Conservation (phyloP, 1,140 invertebrate genomes). For the Dreissena rostriformis region DNA sequence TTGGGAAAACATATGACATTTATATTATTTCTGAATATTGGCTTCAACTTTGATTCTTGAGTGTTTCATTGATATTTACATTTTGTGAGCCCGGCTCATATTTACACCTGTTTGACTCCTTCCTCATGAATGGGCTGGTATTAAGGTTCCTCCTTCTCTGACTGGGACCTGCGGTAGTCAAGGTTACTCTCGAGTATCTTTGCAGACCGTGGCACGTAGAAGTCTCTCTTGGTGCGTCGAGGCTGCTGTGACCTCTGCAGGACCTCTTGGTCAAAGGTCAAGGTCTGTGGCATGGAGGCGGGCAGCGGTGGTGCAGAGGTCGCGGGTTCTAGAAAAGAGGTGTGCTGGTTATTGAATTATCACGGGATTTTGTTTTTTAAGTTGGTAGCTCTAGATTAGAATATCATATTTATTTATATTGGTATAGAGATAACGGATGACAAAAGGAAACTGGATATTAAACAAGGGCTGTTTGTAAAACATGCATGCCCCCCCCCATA, state of each 20-base stretch:
- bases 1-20: too few species aligned
- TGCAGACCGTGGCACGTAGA: constrained; percentile 65
- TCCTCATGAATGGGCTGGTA: constrained; percentile 54
- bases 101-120: constrained; percentile 33
- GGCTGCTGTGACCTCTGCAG: constrained; percentile 43
- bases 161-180: constrained; percentile 63
- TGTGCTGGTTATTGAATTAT: neutral
- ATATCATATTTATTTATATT: too few species aligned
- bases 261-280: constrained; percentile 54
- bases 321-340: constrained; percentile 12
- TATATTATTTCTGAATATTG: too few species aligned
- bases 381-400: too few species aligned
- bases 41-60: too few species aligned
- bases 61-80: too few species aligned
- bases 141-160: constrained; percentile 62
- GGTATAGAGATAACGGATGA: too few species aligned
- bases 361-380: too few species aligned
- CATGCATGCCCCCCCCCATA: too few species aligned
- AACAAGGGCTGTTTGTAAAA: too few species aligned
- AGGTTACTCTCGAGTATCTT: constrained; percentile 64
- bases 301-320: constrained; percentile 56
- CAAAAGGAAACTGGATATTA: too few species aligned
- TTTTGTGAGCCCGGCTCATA: too few species aligned
- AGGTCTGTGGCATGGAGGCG: constrained; percentile 44
- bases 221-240: constrained; percentile 62